These are phyloP conservation scores for Callipepla californica DNA, from an alignment of 2,113 vertebrate genomes.

Conservation along the genomic window DNA sequence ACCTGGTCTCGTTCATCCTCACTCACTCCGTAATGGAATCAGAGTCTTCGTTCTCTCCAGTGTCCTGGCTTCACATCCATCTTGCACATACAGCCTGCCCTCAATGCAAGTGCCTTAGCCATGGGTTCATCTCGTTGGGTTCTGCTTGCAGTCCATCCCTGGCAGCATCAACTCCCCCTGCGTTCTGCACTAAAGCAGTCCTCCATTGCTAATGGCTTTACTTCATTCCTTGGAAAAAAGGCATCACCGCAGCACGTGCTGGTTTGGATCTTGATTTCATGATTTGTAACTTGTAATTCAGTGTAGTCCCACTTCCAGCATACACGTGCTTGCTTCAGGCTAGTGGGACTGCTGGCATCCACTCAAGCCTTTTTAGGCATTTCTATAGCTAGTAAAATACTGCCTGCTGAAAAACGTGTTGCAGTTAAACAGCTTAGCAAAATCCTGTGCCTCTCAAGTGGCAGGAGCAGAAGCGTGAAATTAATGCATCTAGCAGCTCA, in stretches of 20 bases:
- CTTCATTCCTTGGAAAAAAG: background rate
- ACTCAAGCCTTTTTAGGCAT: background rate
- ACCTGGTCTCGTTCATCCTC: background rate
- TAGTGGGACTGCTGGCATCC: background rate
- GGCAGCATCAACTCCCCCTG: accelerated
- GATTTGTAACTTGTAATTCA: background rate
- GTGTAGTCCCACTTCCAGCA: background rate
- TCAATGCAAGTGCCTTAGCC: accelerated
- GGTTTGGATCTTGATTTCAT: background rate
- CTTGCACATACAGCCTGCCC: accelerated
- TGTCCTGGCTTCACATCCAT: accelerated
- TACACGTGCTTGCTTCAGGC: background rate
- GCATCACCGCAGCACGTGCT: accelerated
- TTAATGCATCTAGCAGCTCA: background rate
- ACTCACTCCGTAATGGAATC: background rate
- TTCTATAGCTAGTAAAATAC: background rate
- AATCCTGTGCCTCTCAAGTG: background rate
- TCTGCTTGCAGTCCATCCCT: accelerated
- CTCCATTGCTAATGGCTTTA: background rate
- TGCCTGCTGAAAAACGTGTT: background rate
- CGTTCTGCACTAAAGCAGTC: accelerated
- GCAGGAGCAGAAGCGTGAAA: background rate
- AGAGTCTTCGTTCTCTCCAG: background rate
- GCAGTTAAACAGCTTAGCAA: slow-evolving; percentile 19
- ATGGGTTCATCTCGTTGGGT: accelerated